These are phyloP conservation scores for Polyommatus icarus DNA, from an alignment of 2,888 invertebrate species.

Conservation along the genomic window DNA sequence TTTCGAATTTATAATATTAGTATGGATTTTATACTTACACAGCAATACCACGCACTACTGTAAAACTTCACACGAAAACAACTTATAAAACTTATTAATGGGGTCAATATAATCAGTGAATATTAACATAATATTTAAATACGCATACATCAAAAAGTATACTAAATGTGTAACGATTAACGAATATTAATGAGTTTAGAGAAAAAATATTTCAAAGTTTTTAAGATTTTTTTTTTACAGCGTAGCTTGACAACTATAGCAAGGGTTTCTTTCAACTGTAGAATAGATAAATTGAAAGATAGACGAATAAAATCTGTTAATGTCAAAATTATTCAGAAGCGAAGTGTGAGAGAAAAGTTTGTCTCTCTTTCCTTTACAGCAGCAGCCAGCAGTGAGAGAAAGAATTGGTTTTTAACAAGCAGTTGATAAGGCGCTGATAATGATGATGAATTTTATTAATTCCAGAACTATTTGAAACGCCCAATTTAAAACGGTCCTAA, in stretches of 20 bases:
- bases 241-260: no score
- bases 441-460: neutral
- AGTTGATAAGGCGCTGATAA: neutral
- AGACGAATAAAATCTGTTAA: no score
- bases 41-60: no score
- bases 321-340: no score
- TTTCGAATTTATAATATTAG: no score
- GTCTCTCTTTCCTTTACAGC: no score
- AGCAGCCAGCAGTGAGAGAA: neutral
- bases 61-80: no score
- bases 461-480: conserved; percentile 3
- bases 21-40: no score
- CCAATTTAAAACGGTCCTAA: conserved; percentile 17
- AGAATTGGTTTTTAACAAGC: neutral
- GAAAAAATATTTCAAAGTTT: neutral
- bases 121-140: neutral
- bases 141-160: neutral
- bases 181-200: neutral
- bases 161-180: neutral
- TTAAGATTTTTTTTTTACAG: no score
- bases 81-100: neutral
- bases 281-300: no score
- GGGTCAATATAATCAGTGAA: neutral
- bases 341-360: no score
- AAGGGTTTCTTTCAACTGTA: no score